Percentiles rank a stretch among this genome's conserved stretches.
Evolutionary conservation across 1,140 invertebrate genomes (phyloP).

Genomic region (Caerostris extrusa): DNA sequence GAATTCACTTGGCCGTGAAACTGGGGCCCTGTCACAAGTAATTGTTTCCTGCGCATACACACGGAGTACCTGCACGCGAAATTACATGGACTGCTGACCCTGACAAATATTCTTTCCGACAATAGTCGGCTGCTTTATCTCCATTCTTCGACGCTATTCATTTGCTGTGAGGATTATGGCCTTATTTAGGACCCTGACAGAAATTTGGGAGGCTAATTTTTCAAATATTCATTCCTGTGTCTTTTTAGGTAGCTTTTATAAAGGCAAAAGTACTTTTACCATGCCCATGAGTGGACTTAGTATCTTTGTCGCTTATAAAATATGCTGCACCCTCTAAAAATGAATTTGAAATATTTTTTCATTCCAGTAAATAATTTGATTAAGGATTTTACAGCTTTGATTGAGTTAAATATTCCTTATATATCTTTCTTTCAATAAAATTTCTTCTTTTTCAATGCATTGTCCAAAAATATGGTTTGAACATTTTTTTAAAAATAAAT

Average conservation of each 20-base stretch:
- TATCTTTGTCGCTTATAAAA: not conserved
- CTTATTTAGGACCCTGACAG: not conserved
- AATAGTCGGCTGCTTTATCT: not conserved
- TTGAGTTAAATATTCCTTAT: no score
- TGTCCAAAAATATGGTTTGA: no score
- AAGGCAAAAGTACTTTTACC: not conserved
- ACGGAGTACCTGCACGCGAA: slow-evolving; percentile 42
- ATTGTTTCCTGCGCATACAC: slow-evolving; percentile 52
- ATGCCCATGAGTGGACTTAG: not conserved
- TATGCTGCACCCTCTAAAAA: not conserved
- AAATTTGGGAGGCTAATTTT: not conserved
- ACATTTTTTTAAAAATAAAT: no score
- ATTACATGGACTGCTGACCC: slow-evolving; percentile 50
- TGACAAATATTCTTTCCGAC: slow-evolving; percentile 42
- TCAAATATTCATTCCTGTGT: not conserved
- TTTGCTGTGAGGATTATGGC: not conserved
- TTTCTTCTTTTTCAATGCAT: no score
- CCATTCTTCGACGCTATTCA: not conserved
- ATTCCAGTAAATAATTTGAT: no score
- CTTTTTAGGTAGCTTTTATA: not conserved
- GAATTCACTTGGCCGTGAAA: slow-evolving; percentile 44
- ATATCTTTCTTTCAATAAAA: no score
- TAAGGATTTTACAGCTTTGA: no score
- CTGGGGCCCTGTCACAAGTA: slow-evolving; percentile 19
- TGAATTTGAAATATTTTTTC: not conserved